Evolutionary conservation across 2,113 vertebrate genomes (phyloP), one percentile per base, ranked within the genome.

Genomic region (Daboia siamensis): DNA sequence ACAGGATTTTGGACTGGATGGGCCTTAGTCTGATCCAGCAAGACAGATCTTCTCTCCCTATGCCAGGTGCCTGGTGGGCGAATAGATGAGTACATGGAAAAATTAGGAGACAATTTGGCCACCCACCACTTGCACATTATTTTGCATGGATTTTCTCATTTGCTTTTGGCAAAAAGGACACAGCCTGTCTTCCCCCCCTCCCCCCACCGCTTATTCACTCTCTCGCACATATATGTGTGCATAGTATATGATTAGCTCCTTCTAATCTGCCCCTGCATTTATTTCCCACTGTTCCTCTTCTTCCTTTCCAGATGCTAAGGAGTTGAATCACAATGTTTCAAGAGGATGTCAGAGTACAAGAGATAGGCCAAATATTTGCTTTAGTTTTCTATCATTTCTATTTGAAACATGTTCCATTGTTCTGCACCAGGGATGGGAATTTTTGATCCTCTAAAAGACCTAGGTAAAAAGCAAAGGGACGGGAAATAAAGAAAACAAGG

Each of bases 41-140:
- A 59, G 69, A 57, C 88, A 86, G 88, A 90, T 61, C 46, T 86
- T 52, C 46, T 57, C 33, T 92, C 89, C 87, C 48, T 56, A 44
- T 59, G 74, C 88, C 88, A 90, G 89, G 89, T 90, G 55, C 90
- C 44, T 90, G 56, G 92, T 90, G 92, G 88, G 88, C 46, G 55
- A 86, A 24, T 86, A 57, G 80, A 89, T 84, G 86, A 51, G 64
- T 85, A 48, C 52, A 84, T 57, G 54, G 56, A 44, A 59, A 52
- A 51, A 89, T 61, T 24, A 54, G 29, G 21, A 59, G 88, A 33
- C 46, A 52, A 61, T n/a, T 90, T 90, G 48, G 74, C 92, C 74
- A 90, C 74, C 88, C 92, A 86, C 55, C 44, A 86, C 13, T 80
- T 24, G 61, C 57, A 44, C 59, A 86, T 52, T 56, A 29, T 89